Percentiles rank a stretch among this genome's conserved stretches.
Evolutionary conservation across 2,797 vertebrate genomes (phyloP).

Genomic region (Danio choprae): DNA sequence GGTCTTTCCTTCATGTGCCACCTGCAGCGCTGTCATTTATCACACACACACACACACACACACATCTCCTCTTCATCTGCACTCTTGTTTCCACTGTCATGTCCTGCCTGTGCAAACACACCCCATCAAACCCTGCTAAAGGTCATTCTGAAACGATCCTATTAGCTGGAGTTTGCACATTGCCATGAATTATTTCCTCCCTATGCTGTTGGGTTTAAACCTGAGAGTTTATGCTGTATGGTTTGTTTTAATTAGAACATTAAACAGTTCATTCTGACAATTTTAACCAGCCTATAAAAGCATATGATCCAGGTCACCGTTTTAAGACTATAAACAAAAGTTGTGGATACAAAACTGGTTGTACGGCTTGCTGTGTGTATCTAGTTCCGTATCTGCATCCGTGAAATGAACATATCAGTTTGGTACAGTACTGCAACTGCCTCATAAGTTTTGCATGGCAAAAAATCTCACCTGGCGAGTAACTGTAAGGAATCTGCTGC

Average conservation of each 20-base stretch:
- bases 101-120: conserved; percentile 38
- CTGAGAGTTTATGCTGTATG: not conserved
- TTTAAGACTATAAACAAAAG: conserved; percentile 2
- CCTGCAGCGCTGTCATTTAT: conserved; percentile 67
- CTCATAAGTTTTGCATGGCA: conserved; percentile 58
- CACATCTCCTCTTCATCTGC: conserved; percentile 23
- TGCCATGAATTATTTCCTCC: conserved; percentile 31
- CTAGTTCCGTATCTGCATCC: conserved; percentile 28
- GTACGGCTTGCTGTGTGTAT: conserved; percentile 24
- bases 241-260: conserved; percentile 9
- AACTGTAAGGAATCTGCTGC: conserved; percentile 70
- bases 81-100: conserved; percentile 32
- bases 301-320: not conserved
- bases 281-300: not conserved
- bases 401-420: conserved; percentile 19
- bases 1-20: conserved; percentile 61
- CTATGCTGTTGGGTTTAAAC: conserved; percentile 21
- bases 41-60: conserved; percentile 12
- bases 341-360: conserved; percentile 7
- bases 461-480: conserved; percentile 79
- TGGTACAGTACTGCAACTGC: conserved; percentile 33
- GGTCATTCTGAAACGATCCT: conserved; percentile 58
- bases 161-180: conserved; percentile 38
- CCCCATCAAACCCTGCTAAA: conserved; percentile 30
- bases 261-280: not conserved